Percentiles rank a stretch among this genome's conserved stretches.
These are phyloP conservation scores for Pipistrellus pygmaeus DNA, from an alignment of 2,797 vertebrate genomes.

Conservation along the genomic window DNA sequence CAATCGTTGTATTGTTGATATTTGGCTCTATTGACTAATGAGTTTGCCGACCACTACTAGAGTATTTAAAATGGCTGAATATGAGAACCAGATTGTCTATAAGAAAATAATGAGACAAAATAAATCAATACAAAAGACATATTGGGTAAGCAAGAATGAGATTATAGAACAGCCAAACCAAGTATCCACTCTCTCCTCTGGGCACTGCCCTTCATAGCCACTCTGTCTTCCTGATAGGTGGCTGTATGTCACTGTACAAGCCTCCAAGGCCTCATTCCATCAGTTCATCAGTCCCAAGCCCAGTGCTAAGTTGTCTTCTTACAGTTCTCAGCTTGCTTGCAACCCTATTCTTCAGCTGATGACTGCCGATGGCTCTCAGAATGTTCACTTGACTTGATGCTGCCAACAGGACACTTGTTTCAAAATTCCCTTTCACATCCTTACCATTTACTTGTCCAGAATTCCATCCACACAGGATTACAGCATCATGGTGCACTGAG, in stretches of 20 bases:
- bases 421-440: background rate
- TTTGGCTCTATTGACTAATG: too few relatives aligned
- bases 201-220: background rate
- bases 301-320: background rate
- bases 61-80: background rate
- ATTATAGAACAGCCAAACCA: background rate
- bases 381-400: background rate
- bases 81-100: background rate
- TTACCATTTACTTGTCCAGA: background rate
- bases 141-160: background rate
- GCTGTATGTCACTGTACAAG: background rate
- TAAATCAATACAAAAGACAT: background rate
- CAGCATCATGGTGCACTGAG: background rate
- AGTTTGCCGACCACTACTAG: too few relatives aligned
- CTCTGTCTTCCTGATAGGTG: background rate
- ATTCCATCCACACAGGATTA: background rate
- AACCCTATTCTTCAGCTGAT: background rate
- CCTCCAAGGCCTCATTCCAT: background rate
- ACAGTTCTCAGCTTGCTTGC: background rate
- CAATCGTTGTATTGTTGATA: too few relatives aligned
- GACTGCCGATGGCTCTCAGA: background rate
- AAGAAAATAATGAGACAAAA: background rate
- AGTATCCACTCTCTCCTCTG: background rate
- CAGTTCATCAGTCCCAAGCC: accelerated
- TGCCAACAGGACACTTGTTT: background rate